Base-by-base conservation (phyloP, 1,140 invertebrate genomes). In the Drosophila elegans region DNA sequence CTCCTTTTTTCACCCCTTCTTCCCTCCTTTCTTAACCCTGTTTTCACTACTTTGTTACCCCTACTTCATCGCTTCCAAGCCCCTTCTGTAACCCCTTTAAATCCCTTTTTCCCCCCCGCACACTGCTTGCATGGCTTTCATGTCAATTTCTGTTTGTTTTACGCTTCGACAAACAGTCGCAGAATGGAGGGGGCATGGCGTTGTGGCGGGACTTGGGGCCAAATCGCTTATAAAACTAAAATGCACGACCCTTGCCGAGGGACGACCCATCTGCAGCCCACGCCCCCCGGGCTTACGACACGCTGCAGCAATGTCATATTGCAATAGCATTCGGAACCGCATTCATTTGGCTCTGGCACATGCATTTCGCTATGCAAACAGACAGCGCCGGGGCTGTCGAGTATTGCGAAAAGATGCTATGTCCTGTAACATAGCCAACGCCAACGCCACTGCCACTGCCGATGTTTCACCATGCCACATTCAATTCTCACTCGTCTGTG, bases 171-270 rank as follows among this genome's bases (percentile, higher is more conserved):
- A 85, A 80, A 80, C 81, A 85, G 77, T 69, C 52, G 74, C 73
- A 66, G 69, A 32, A 55, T 27, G 11, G 12, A 10, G 34, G 11
- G 16, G n/a, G 34, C 1, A 1, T 4, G 6, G 32, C 0, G 46
- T n/a, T 16, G 13, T 29, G 25, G 9, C 11, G 32, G 25, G 12
- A 11, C 52, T 34, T 12, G 49, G 36, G 38, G 45, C 51, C 49
- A 81, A 84, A 84, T 85, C 81, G 81, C 73, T 77, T 80, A 85
- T 76, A 84, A 84, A 84, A 84, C 81, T 80, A 73, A 84, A 84
- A 77, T 77, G 66, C 59, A 80, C 53, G 55, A 44, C 42, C 56
- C 52, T 56, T 51, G 48, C 59, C 54, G 25, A 48, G 48, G 48
- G 56, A 42, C 48, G 5, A 1, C 0, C 7, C 49, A 7, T 4